Conservation (phyloP, 2,888 invertebrate genomes). For the Onchidella celtica region DNA sequence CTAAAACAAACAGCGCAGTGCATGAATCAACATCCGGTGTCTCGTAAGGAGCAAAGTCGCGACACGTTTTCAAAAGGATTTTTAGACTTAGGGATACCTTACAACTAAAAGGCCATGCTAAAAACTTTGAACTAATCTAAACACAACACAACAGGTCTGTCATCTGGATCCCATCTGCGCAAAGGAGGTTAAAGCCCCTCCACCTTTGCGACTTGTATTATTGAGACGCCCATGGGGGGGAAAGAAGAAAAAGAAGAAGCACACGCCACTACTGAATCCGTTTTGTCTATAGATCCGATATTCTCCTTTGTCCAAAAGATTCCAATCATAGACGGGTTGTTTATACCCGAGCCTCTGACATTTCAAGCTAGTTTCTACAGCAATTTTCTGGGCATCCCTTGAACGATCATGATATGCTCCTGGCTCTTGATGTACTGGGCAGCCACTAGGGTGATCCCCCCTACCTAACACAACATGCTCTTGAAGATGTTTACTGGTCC, state of each 20-base stretch:
- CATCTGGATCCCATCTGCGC: conserved; percentile 16
- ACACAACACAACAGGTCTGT: conserved; percentile 14
- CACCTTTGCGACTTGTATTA: neutral
- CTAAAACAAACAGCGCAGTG: no score
- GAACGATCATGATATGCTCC: neutral
- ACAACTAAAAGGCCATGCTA: neutral
- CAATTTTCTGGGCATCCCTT: neutral
- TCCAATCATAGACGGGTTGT: neutral
- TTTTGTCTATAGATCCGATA: neutral
- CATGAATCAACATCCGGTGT: neutral
- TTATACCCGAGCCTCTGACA: conserved; percentile 7
- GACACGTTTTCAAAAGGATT: no score
- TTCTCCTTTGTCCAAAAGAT: neutral
- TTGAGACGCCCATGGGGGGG: neutral
- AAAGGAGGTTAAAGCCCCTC: no score
- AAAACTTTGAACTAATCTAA: conserved; percentile 13
- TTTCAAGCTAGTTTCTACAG: conserved; percentile 5
- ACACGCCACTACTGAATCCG: neutral
- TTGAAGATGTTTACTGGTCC: neutral
- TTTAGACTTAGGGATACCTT: neutral
- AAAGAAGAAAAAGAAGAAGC: no score
- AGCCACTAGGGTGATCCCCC: conserved; percentile 2
- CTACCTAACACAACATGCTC: neutral
- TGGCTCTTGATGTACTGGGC: neutral
- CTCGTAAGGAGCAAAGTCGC: neutral